Percentiles rank a stretch among this genome's conserved stretches.
Conservation (phyloP, 2,888 invertebrate genomes). For the Euplexia lucipara region DNA sequence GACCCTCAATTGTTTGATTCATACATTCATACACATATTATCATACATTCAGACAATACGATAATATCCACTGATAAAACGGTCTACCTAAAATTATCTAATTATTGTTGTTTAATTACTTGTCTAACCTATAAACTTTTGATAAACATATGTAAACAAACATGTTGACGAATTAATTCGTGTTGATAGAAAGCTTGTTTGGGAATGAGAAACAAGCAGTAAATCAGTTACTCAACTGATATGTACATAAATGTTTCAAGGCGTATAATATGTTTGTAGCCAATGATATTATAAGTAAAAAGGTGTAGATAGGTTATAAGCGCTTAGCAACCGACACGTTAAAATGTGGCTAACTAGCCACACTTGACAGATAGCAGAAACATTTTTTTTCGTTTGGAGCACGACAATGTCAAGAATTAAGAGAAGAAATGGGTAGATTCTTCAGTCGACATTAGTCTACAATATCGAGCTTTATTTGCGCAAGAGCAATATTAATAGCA, state of each 20-base stretch:
- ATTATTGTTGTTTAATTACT: constrained; percentile 24
- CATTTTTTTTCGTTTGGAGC: no score
- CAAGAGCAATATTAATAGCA: no score
- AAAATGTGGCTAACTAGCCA: no score
- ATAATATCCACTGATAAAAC: constrained; percentile 23
- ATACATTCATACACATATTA: constrained; percentile 25
- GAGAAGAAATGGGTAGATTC: no score
- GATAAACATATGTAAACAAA: constrained; percentile 1
- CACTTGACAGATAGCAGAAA: no score
- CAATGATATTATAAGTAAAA: no score
- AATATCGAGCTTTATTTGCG: no score
- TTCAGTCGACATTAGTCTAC: no score
- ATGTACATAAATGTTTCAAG: background rate
- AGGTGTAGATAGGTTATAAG: no score
- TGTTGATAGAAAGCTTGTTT: constrained; percentile 11
- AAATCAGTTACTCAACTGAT: background rate
- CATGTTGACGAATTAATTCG: constrained; percentile 19
- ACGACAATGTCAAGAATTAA: no score
- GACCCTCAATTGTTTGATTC: constrained; percentile 47
- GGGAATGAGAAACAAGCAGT: background rate
- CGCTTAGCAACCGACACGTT: no score
- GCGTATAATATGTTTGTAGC: background rate
- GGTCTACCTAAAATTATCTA: background rate
- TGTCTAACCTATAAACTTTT: constrained; percentile 36
- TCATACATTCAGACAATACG: constrained; percentile 19